Base-by-base conservation (phyloP, 2,888 invertebrate species). In the Andricus quercusramuli region DNA sequence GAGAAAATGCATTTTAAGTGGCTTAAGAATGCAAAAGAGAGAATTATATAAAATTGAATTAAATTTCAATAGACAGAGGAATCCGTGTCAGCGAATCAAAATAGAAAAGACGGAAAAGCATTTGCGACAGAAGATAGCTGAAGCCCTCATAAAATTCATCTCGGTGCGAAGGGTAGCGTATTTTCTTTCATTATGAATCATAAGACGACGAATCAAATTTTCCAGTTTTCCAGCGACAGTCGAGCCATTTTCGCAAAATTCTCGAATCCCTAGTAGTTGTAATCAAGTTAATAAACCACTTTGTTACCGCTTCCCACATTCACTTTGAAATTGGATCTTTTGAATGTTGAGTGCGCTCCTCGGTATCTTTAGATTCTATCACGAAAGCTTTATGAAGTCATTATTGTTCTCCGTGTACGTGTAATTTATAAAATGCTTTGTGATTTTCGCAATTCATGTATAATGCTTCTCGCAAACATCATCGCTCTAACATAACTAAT, bases 201-300 rank as follows among this genome's bases (percentile, higher is more conserved):
- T 29, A 32, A 15, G 65, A 65, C n/a, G n/a, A 32, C 13, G 37
- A 67, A 15, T 67, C 11, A 44, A 3, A 67, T 67, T 67, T 67
- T 22, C 22, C 22, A n/a, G 6, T n/a, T 56, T n/a, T 2, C n/a
- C 56, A 9, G 9, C 9, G n/a, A 56, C n/a, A n/a, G 9, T 9
- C 9, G n/a, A 56, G 56, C 9, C n/a, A 56, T n/a, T 56, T 56
- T n/a, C 9, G 17, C 9, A 20, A 56, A n/a, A 56, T 56, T n/a
- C 56, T 56, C n/a, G n/a, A 56, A 56, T n/a, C n/a, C 56, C 56
- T 8, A n/a, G n/a, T n/a, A 56, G n/a, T n/a, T 8, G 20, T 56
- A 56, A n/a, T 56, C 56, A 56, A 56, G 56, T 56, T 56, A n/a
- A 56, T 51, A n/a, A 56, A 56, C n/a, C 56, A n/a, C 15, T 56